Evolutionary conservation across 2,797 vertebrate genomes (phyloP), one percentile per base, ranked within the genome.

Genomic region (Poeciliopsis turneri): DNA sequence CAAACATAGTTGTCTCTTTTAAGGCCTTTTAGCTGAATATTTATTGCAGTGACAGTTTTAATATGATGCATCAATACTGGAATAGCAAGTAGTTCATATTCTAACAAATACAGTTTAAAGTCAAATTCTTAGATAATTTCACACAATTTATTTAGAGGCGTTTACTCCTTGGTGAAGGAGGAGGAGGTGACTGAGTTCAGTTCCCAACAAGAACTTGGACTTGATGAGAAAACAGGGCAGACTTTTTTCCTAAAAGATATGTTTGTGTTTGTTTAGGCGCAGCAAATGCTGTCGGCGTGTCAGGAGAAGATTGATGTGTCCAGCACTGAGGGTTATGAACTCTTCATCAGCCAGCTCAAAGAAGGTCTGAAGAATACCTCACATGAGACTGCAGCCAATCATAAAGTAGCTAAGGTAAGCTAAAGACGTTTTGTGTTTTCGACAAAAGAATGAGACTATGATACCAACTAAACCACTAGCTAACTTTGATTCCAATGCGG

Each of bases 361-460:
- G 98, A 99, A 93, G 98, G 98, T 90, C 95, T 99, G 92, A 99
- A 99, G 96, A 99, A 97, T 96, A 99, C 97, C 96, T 99, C 98
- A 94, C 97, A 99, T 12, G 98, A 99, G 95, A 99, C 98, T 23
- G 98, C 98, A 94, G 98, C 97, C 95, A 99, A 98, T 95, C 98
- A 99, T 95, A 99, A 99, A 97, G 98, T 99, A 96, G 98, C 98
- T 86, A 99, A 99, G 97, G 98, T 99, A 89, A 95, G 53, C 43
- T 13, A 36, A 8, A 20, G n/a, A 57, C 12, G 1, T 28, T 57
- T n/a, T 64, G 8, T 64, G 30, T 36, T 36, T 16, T 64, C 20
- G 15, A 64, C 59, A 2, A 59, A 18, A 3, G 5, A 64, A 33
- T 64, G 55, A 64, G 15, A 10, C 23, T 36, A 1, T 64, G 30